Evolutionary conservation across 2,888 invertebrate species (phyloP), one percentile per base, ranked within the genome.

Genomic region (Globia sparganii): DNA sequence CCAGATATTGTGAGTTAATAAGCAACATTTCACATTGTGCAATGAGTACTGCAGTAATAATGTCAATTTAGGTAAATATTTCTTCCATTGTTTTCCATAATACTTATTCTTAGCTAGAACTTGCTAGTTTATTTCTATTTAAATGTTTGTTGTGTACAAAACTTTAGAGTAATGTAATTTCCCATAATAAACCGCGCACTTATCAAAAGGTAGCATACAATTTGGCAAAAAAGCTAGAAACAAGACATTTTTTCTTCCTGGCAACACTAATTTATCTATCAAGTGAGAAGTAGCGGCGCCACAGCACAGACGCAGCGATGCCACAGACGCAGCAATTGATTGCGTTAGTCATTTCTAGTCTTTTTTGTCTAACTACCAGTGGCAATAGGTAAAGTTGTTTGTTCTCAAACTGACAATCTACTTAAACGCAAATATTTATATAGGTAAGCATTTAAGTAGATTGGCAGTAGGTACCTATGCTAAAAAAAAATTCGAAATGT

Each of bases 11-110:
- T 80, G 65, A 79, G 28, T 61, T 70, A 49, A 37, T 37, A 66
- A 75, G 75, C 74, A 80, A 85, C 83, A 65, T 75, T 81, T n/a
- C n/a, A n/a, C 61, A 77, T 77, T 82, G 58, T 73, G 86, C 68
- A 77, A 80, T 83, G 62, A 77, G 74, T 81, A 67, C 61, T 84
- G 81, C 74, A 72, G 72, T 86, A 69, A 73, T 78, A 56, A 81
- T 79, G 77, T 81, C 43, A 56, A 73, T 75, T 62, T 78, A 86
- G 59, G 46, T 81, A 72, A 81, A 80, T 75, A 81, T 85, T 82
- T 90, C 91, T 91, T 91, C 91, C 92, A 91, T 77, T 88, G 81
- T 89, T 92, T 92, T 90, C 88, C 87, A 88, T 77, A 81, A 78
- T 77, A 77, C 28, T 76, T 69, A 71, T 72, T 75, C 59, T 80